Evolutionary conservation across 2,113 vertebrate species (phyloP), one percentile per base, ranked within the genome.

Genomic region (Myiagra hebetior): DNA sequence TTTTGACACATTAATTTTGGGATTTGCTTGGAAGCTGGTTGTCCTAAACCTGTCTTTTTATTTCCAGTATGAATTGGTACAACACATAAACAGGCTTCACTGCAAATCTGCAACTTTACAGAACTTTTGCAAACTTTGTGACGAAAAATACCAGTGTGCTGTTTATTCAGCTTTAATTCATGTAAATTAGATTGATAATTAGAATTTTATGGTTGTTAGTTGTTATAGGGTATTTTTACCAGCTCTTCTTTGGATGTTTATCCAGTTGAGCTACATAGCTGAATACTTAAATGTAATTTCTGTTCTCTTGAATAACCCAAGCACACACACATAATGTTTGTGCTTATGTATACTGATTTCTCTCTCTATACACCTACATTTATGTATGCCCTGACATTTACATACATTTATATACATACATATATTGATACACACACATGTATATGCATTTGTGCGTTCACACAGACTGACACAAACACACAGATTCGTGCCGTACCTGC

Each of bases 1-100:
- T 95, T 83, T 82, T 82, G 18, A 72, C 15, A 73, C 31, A 26
- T 81, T 95, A 5, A 30, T 88, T 94, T 86, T 47, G 63, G 28
- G 17, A 56, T 92, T 37, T 72, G 37, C 26, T 89, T 57, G 7
- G 15, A n/a, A 87, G 27, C 12, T 77, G 46, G 4, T 15, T 82
- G 41, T 57, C 73, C 21, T 87, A 69, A 90, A 22, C 27, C 24
- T 85, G 22, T 72, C 10, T n/a, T 92, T 91, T 75, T 63, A 28
- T 75, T 85, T 85, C 65, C 18, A 9, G 1, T 69, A 15, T 16
- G 15, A 56, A 60, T 76, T 35, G 13, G 28, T 77, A 42, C 11
- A 80, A 85, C 22, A 21, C 21, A 18, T 67, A 67, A 69, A 42
- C 7, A 53, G 26, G 31, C 26, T 65, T 69, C 62, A 62, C 7